Evolutionary conservation across 2,797 vertebrate species (phyloP).

Genomic region (Sarcophilus harrisii): DNA sequence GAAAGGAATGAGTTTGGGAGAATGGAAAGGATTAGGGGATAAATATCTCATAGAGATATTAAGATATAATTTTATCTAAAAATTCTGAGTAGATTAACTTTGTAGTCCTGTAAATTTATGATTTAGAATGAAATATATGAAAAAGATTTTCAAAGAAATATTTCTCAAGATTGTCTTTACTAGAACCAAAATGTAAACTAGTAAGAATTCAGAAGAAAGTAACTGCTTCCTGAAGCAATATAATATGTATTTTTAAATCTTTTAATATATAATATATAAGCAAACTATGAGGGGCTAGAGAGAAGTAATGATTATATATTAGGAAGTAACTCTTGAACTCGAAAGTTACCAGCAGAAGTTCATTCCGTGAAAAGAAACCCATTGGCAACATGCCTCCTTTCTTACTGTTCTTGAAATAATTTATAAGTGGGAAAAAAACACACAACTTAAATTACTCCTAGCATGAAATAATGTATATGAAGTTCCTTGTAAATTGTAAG

Average conservation of each 20-base stretch:
- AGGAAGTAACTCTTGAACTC: neutral
- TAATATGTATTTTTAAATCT: too few species aligned
- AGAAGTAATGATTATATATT: neutral
- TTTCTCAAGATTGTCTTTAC: slow-evolving; percentile 8
- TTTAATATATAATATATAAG: neutral
- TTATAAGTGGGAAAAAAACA: neutral
- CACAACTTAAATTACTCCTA: neutral
- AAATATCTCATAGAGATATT: neutral
- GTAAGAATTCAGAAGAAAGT: neutral
- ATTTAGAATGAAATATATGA: slow-evolving; percentile 9
- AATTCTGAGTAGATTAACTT: neutral
- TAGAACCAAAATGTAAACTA: neutral
- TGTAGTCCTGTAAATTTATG: neutral
- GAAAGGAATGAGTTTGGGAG: neutral
- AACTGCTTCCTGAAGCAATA: neutral
- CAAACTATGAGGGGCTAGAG: neutral
- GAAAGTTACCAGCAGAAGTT: neutral
- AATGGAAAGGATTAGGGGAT: neutral
- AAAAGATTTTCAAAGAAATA: neutral
- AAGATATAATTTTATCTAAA: neutral
- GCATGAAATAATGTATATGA: neutral
- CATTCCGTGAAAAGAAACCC: neutral
- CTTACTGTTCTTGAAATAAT: neutral
- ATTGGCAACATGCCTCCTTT: neutral
- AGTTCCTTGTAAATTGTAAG: neutral